Evolutionary conservation across 2,797 vertebrate genomes (phyloP).

Genomic region (Acropternis orthonyx): DNA sequence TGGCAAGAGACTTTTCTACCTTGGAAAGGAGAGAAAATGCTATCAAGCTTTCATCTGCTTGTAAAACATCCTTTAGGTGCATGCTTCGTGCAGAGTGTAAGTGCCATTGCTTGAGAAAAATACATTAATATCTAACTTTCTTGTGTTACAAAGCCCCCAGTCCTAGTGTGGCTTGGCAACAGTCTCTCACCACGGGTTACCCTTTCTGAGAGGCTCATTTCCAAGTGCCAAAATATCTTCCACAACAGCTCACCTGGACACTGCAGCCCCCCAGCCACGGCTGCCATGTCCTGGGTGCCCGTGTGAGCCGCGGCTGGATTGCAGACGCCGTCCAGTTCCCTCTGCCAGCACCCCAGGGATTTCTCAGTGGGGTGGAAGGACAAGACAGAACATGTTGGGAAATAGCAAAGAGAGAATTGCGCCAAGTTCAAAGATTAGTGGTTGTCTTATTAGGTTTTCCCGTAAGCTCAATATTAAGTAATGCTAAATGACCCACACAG

Average conservation of each 20-base stretch:
- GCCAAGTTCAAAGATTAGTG: slow-evolving; percentile 23
- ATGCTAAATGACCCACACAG: background rate
- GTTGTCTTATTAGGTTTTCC: background rate
- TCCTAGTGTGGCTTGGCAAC: background rate
- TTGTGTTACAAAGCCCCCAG: background rate
- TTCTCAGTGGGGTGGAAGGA: background rate
- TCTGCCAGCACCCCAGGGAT: background rate
- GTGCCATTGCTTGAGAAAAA: background rate
- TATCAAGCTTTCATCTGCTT: background rate
- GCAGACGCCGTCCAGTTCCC: fast-evolving
- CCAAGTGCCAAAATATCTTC: background rate
- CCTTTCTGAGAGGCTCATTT: background rate
- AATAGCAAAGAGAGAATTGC: background rate
- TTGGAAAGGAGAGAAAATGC: background rate
- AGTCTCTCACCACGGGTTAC: background rate
- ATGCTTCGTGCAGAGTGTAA: background rate
- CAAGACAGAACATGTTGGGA: slow-evolving; percentile 33
- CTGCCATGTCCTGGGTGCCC: fast-evolving
- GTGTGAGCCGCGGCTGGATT: background rate
- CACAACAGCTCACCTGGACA: background rate
- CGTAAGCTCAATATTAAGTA: background rate
- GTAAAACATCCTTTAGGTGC: background rate
- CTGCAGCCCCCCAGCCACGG: background rate
- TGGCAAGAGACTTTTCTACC: background rate
- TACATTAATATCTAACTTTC: background rate